Evolutionary conservation across 2,888 invertebrate genomes (phyloP).

Genomic region (Drosophila fungiperda): DNA sequence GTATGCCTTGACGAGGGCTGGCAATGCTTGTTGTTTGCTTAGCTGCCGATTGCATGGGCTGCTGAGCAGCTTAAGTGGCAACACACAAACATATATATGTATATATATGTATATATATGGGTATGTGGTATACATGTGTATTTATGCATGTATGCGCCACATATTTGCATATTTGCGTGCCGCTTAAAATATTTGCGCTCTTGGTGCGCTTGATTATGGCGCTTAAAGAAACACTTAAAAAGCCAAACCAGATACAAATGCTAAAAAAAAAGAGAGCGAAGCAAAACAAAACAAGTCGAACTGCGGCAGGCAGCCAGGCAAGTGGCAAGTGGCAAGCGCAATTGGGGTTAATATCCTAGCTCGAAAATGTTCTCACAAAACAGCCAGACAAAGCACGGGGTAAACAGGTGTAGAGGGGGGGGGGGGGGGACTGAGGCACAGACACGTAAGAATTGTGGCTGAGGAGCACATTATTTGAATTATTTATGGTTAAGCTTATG

Average conservation of each 20-base stretch:
- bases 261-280: conserved; percentile 6
- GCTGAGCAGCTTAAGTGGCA: conserved; percentile 77
- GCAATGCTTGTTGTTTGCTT: conserved; percentile 64
- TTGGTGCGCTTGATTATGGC: conserved; percentile 80
- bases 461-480: conserved; percentile 71
- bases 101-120: conserved; percentile 14
- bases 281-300: conserved; percentile 25
- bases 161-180: conserved; percentile 81
- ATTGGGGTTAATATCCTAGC: conserved; percentile 80
- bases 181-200: conserved; percentile 67
- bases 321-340: conserved; percentile 71
- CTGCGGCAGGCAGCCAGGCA: conserved; percentile 51
- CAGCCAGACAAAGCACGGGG: conserved; percentile 43
- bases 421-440: neutral
- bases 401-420: no score
- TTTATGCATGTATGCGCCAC: conserved; percentile 47
- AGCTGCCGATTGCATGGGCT: conserved; percentile 63
- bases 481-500: conserved; percentile 81
- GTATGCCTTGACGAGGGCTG: conserved; percentile 43
- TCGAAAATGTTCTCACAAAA: conserved; percentile 65
- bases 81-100: conserved; percentile 23
- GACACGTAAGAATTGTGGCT: conserved; percentile 20
- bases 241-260: conserved; percentile 46
- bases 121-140: conserved; percentile 22
- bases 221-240: conserved; percentile 81